Base-by-base conservation (phyloP, 1,140 invertebrate species). In the Eriocheir sinensis region DNA sequence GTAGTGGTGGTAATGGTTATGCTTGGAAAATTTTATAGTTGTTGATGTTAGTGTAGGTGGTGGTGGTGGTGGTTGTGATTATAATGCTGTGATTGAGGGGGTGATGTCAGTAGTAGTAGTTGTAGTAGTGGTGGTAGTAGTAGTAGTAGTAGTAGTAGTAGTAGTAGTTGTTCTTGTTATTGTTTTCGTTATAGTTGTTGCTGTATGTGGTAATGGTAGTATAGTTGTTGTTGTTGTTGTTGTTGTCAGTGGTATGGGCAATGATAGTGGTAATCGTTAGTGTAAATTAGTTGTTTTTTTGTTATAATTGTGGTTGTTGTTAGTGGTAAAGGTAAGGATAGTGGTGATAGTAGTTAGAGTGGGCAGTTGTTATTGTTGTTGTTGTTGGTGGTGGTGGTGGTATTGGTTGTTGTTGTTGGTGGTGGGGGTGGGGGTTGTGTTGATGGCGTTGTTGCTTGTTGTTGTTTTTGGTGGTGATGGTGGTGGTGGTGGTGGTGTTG, bases 1-100 rank as follows among this genome's bases (percentile, higher is more conserved):
- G 34, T 91, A n/a, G 36, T 72, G 34, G 85, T 88, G n/a, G 85
- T 41, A 40, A 9, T 88, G 85, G 38, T 85, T 30, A 34, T 85
- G 9, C 12, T 83, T 30, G 80, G 17, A 72, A 27, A 15, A 32
- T 83, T 30, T n/a, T 3, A 72, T 72, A 72, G 12, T 72, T 72
- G 27, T 83, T 83, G 80, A 81, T 12, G 53, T 72, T 72, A 27
- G 53, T 12, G 12, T 27, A 72, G 6, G 34, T 21, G 3, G 6
- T 38, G 86, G 17, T 88, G 40, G 40, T 88, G 85, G 36, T 38
- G 81, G n/a, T 85, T 2, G 2, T 38, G 27, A 8, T 85, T 17
- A n/a, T 17, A 2, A 34, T 85, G 30, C 3, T 30, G 81, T n/a
- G n/a, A n/a, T n/a, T n/a, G n/a, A n/a, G 2, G 34, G 27, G 60